These are phyloP conservation scores for Cydia strobilella DNA, from an alignment of 1,140 invertebrate species.

Conservation along the genomic window DNA sequence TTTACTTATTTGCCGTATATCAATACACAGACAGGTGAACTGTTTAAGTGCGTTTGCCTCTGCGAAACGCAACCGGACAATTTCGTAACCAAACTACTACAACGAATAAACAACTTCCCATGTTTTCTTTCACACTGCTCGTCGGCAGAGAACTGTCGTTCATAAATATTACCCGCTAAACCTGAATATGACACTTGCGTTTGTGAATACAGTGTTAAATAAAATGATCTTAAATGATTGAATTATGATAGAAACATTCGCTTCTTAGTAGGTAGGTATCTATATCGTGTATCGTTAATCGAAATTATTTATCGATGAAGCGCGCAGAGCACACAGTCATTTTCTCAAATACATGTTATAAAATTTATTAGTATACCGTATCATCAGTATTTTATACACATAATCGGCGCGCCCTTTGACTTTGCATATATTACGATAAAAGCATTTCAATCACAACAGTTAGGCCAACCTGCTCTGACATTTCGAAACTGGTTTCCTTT, in stretches of 20 bases:
- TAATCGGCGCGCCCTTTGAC: constrained; percentile 38
- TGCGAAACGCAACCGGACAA: constrained; percentile 24
- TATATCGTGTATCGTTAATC: too few species aligned
- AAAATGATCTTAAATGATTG: too few species aligned
- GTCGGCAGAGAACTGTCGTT: constrained; percentile 37
- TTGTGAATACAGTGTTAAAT: too few species aligned
- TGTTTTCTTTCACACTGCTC: constrained; percentile 37
- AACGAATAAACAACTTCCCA: constrained; percentile 27
- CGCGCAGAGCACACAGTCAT: neutral
- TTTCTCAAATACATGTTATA: neutral
- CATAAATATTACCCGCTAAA: constrained; percentile 36
- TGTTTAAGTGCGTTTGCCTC: constrained; percentile 16
- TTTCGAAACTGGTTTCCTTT: constrained; percentile 51
- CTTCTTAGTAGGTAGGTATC: too few species aligned
- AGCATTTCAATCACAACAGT: constrained; percentile 45
- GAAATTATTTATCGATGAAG: neutral
- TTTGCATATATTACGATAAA: constrained; percentile 48
- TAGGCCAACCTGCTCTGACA: constrained; percentile 42
- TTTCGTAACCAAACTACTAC: constrained; percentile 24
- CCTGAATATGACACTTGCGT: constrained; percentile 14
- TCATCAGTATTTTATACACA: constrained; percentile 39
- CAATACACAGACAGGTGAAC: constrained; percentile 33
- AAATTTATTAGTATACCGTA: neutral
- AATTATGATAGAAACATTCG: neutral
- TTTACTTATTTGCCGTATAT: constrained; percentile 35